A percentile compares a stretch with the other conserved stretches of the same genome.
These are phyloP conservation scores for Neoniphon sammara DNA, from an alignment of 2,797 vertebrate species.

Conservation along the genomic window DNA sequence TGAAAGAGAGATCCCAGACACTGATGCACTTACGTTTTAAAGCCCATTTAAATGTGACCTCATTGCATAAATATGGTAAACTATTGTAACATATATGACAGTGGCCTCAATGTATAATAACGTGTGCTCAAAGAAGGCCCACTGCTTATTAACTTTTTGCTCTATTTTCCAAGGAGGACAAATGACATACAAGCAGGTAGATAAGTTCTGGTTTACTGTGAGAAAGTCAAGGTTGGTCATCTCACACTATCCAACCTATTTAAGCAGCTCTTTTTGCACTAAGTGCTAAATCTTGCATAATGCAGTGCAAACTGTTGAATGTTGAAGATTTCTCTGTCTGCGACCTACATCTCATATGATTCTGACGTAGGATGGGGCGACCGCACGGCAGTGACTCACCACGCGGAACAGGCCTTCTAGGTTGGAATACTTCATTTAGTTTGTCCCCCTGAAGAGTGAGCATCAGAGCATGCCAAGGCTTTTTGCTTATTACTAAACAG, in stretches of 20 bases:
- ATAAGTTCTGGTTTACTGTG: slow-evolving; percentile 1
- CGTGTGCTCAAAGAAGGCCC: background rate
- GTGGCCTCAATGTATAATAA: background rate
- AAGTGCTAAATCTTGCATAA: slow-evolving; percentile 42
- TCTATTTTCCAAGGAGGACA: slow-evolving; percentile 7
- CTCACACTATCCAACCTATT: slow-evolving; percentile 4
- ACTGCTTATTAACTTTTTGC: slow-evolving; percentile 21
- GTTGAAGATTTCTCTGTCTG: slow-evolving; percentile 52
- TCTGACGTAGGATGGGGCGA: slow-evolving; percentile 63
- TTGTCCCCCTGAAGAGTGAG: slow-evolving; percentile 21
- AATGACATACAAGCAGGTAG: background rate
- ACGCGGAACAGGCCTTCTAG: slow-evolving; percentile 47
- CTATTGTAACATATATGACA: background rate
- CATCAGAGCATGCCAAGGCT: slow-evolving; percentile 16
- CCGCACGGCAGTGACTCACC: slow-evolving; percentile 75
- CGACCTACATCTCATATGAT: slow-evolving; percentile 72
- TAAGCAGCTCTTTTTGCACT: slow-evolving; percentile 25
- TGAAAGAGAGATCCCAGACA: slow-evolving; percentile 30
- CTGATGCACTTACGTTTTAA: slow-evolving; percentile 36
- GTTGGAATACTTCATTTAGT: slow-evolving; percentile 49
- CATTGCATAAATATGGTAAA: slow-evolving; percentile 22
- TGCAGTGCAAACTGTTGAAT: slow-evolving; percentile 39
- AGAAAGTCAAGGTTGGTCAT: slow-evolving; percentile 6
- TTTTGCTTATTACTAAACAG: slow-evolving; percentile 10
- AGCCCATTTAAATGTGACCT: slow-evolving; percentile 39